Evolutionary conservation across 2,797 vertebrate genomes (phyloP), one percentile per base, ranked within the genome.

Genomic region (Intellagama lesueurii): DNA sequence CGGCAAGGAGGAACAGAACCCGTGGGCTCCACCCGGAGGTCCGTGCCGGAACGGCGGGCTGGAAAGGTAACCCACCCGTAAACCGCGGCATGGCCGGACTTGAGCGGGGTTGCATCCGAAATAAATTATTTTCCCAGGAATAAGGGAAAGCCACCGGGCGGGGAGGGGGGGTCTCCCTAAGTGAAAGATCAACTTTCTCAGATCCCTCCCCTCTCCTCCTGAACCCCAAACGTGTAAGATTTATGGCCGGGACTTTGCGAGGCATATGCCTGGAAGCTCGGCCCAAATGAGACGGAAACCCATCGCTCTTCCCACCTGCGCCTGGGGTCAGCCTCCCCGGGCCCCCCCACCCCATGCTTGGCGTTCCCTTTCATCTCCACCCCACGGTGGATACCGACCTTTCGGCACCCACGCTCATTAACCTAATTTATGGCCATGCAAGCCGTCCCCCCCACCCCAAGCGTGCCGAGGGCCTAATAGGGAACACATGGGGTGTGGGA

Each of bases 401-500:
- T 81, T 85, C 87, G 40, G 30, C 56, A 35, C 35, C 91, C 70
- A 81, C 64, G 68, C 91, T 94, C 89, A 1, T 60, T 76, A 47
- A 66, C 86, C 81, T 90, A 77, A 90, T 94, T 95, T 91, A 90
- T 70, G 64, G 90, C 93, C 89, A 86, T 86, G 89, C 89, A 3
- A 7, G 26, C 56, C 26, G 30, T 26, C 22, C 17, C 16, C 5
- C n/a, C 68, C 44, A 32, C 94, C 92, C 88, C 83, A 91, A 84
- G 85, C 1, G 1, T 24, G 87, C 73, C 68, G 0, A 5, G 56
- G 8, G 16, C 7, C 83, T 96, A 95, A 96, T 96, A 88, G 92
- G 94, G 94, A 96, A 94, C 95, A 94, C 91, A 92, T 96, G 95
- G 40, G 64, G 92, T 30, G 3, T 64, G 3, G 22, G 17, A 30